Evolutionary conservation across 2,797 vertebrate species (phyloP), one percentile per base, ranked within the genome.

Genomic region (Hypotaenidia philippensis): DNA sequence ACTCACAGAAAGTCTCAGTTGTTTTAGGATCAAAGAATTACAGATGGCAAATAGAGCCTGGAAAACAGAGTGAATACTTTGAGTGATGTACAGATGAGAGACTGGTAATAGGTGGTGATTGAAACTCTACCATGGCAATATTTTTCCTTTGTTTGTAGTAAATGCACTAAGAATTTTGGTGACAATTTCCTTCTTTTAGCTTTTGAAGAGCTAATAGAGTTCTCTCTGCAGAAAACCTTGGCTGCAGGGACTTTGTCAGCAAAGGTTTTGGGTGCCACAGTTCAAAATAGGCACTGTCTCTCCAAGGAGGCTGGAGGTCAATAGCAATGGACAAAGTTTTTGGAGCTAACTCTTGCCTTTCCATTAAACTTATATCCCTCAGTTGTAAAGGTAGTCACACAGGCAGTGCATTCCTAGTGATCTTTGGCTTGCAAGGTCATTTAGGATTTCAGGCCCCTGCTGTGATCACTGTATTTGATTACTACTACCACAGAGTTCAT

Each of bases 221-320:
- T 21, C 8, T 66, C 17, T 55, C 8, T 25, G 32, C 26, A 57
- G 61, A 93, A 85, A 83, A 49, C 40, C 23, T 69, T 55, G 19
- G 31, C 59, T 76, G 17, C 74, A 56, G 90, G 61, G 38, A 68
- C 93, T 89, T 92, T 88, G 64, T 50, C 76, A 95, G 49, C 22
- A 82, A 94, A 89, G 27, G 25, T 44, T 81, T 83, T 60, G 44
- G 84, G 77, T 83, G 38, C 47, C 32, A 53, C 32, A n/a, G 85
- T 55, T 95, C 77, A 78, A 68, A 86, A 79, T 23, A 84, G 36
- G 53, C 59, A 66, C 20, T 56, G 9, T 65, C 26, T 85, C 66
- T 55, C 19, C 44, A 11, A 56, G n/a, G 57, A 82, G 9, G 34
- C 29, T 83, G 70, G 45, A 92, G 38, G 7, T 31, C 81, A 89